Evolutionary conservation across 2,888 invertebrate species (phyloP), one percentile per base, ranked within the genome.

Genomic region (Phasia obesa): DNA sequence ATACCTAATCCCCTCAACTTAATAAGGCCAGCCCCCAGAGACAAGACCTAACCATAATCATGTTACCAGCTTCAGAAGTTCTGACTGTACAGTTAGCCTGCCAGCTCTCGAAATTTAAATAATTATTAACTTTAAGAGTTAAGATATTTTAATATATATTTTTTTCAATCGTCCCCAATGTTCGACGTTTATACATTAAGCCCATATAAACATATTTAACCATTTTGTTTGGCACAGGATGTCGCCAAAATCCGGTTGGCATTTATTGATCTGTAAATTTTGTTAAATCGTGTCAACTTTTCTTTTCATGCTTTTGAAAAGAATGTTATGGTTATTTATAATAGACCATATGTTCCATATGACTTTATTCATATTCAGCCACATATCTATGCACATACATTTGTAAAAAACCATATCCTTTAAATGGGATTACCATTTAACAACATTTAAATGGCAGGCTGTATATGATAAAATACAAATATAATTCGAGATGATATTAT

Each of bases 261-360:
- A 64, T 65, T 44, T 74, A 64, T 64, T 74, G 64, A 15, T 65
- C 65, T 65, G 31, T 47, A 57, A 44, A 47, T 70, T 27, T 69
- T 11, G 7, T 59, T 65, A 47, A 57, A 74, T 44, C 17, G 23
- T 64, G 55, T 74, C 74, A 64, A 65, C 13, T 64, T 64, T 47
- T 21, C 15, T 42, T 44, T 55, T 15, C 17, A 35, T 47, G 21
- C 47, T 65, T 31, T 47, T 65, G 31, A 9, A 65, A 74, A 57
- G 55, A 55, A 74, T 57, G 15, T 74, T 42, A 44, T 31, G 44
- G 64, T 47, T 19, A 31, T 74, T 44, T 65, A 47, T 65, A 35
- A 44, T 44, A 55, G 17, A 5, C 55, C 64, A 74, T 57, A 65
- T 65, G 47, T 23, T 57, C 15, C 5, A 44, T 19, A 35, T 19